Evolutionary conservation across 1,140 invertebrate species (phyloP).

Genomic region (Hycleus phaleratus): DNA sequence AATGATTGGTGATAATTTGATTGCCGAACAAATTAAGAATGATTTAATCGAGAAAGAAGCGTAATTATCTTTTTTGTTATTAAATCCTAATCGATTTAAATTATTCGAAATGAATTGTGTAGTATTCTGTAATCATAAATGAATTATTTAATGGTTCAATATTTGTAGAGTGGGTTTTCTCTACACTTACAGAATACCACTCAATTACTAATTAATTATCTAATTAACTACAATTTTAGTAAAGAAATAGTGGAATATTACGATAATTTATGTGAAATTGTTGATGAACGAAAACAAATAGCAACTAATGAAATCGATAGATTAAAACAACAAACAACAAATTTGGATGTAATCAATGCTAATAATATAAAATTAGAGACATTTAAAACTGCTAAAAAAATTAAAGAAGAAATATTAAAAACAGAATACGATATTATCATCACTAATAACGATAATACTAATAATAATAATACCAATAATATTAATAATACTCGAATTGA

Average conservation of each 20-base stretch:
- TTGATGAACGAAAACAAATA: slow-evolving; percentile 22
- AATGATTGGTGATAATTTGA: slow-evolving; percentile 12
- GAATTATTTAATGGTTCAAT: too few species aligned
- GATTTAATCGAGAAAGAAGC: slow-evolving; percentile 33
- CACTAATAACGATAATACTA: too few species aligned
- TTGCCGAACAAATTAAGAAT: slow-evolving; percentile 26
- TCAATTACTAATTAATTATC: not conserved
- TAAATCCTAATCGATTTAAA: too few species aligned
- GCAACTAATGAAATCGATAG: slow-evolving; percentile 22
- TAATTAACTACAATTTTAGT: slow-evolving; percentile 20
- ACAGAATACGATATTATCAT: slow-evolving; percentile 24
- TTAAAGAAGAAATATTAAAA: slow-evolving; percentile 29
- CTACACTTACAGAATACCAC: too few species aligned
- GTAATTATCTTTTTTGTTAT: slow-evolving; percentile 21
- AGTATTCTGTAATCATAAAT: too few species aligned
- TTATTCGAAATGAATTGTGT: not conserved
- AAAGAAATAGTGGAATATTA: slow-evolving; percentile 33
- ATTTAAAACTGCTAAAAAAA: slow-evolving; percentile 29
- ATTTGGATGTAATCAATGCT: slow-evolving; percentile 27
- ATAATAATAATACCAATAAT: slow-evolving; percentile 1
- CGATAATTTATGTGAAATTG: slow-evolving; percentile 21
- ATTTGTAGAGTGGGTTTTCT: too few species aligned
- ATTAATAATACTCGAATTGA: not conserved
- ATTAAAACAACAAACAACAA: not conserved
- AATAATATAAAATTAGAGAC: slow-evolving; percentile 26